Conservation (phyloP, 2,113 vertebrate species). For the Perca schrenkii region DNA sequence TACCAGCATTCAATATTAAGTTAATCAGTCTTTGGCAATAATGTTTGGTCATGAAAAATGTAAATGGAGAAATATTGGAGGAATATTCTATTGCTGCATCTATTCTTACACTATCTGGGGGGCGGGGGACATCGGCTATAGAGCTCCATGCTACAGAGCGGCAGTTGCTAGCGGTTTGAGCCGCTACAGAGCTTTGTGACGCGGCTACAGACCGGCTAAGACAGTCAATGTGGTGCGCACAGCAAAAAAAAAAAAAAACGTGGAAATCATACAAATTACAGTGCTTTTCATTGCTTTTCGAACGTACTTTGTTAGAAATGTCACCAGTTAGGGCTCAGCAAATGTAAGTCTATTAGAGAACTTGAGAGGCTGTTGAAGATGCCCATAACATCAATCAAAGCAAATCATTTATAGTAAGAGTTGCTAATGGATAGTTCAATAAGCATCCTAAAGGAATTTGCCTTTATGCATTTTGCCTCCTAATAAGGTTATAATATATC, state of each 20-base stretch:
- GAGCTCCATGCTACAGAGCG: no score
- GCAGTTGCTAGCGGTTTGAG: no score
- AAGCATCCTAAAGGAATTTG: neutral
- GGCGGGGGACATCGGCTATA: no score
- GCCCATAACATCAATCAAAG: slow-evolving; percentile 18
- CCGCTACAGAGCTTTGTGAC: no score
- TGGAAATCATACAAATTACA: no score
- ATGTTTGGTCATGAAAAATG: slow-evolving; percentile 14
- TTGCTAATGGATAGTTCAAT: slow-evolving; percentile 4
- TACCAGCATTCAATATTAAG: neutral
- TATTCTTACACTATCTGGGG: slow-evolving; percentile 1
- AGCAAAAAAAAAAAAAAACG: no score
- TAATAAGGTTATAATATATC: neutral
- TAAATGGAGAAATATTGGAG: neutral
- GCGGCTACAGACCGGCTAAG: no score
- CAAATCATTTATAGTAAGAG: slow-evolving; percentile 25
- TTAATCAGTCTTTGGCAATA: neutral
- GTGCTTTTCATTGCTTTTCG: no score
- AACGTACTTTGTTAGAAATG: slow-evolving; percentile 19
- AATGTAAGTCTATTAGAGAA: slow-evolving; percentile 28
- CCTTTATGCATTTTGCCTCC: slow-evolving; percentile 12
- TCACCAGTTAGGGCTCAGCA: slow-evolving; percentile 5
- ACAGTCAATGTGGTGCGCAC: no score
- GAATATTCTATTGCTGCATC: neutral
- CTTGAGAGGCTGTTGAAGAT: slow-evolving; percentile 24